Percentiles rank a stretch among this genome's conserved stretches.
Evolutionary conservation across 2,797 vertebrate species (phyloP).

Genomic region (Mycteria americana): DNA sequence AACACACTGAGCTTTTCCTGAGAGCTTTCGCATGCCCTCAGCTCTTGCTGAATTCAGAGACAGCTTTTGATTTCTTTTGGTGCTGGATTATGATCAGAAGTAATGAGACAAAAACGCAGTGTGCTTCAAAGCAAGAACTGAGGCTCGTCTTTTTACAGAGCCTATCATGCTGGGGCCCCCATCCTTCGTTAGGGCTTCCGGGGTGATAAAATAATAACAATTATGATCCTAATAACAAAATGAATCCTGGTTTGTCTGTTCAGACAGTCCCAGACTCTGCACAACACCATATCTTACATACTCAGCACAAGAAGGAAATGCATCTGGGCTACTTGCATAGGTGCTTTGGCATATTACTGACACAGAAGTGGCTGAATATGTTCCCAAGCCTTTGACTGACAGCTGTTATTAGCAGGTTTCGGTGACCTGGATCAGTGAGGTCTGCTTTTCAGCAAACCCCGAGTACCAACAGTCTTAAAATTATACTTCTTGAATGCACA

Average conservation of each 20-base stretch:
- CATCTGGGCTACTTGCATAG: not conserved
- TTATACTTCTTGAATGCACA: not conserved
- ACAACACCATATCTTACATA: not conserved
- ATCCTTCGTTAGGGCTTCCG: not conserved
- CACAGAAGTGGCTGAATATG: not conserved
- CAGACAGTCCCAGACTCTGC: not conserved
- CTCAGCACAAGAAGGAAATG: not conserved
- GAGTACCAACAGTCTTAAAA: not conserved
- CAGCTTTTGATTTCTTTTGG: conserved; percentile 39
- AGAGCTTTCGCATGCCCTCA: not conserved
- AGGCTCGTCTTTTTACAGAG: not conserved
- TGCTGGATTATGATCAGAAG: conserved; percentile 31
- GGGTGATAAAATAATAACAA: not conserved
- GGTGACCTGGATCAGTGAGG: not conserved
- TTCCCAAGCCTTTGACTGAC: not conserved
- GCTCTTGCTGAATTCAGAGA: not conserved
- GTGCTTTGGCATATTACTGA: not conserved
- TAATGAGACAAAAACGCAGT: not conserved
- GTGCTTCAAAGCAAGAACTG: not conserved
- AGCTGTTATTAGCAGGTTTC: not conserved
- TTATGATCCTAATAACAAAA: not conserved
- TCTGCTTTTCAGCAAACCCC: not conserved
- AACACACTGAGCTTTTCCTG: conserved; percentile 4
- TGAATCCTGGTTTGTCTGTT: not conserved
- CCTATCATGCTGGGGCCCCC: not conserved